Evolutionary conservation across 2,888 invertebrate species (phyloP), one percentile per base, ranked within the genome.

Genomic region (Tryphoninae sp.): DNA sequence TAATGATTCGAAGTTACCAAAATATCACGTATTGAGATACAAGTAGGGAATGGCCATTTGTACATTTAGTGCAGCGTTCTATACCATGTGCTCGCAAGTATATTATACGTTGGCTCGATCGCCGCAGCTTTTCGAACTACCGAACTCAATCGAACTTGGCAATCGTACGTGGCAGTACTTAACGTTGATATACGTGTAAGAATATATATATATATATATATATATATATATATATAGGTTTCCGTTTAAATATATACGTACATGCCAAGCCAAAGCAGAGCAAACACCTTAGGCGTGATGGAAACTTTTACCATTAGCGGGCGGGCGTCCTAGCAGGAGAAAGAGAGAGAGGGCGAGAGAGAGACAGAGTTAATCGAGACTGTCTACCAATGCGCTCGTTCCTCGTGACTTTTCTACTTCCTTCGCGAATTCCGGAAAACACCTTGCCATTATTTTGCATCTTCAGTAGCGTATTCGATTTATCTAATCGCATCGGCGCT

Each of bases 81-180:
- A 33, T 33, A 33, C 6, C 6, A 33, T 33, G 33, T 33, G 33
- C 33, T 33, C 33, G 33, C 33, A 33, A 16, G n/a, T 51, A n/a
- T 58, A 59, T 72, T 65, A 73, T 67, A 67, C 59, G 40, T 40
- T 16, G 67, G 40, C 51, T 51, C 72, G 42, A 72, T 78, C 61
- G 67, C 33, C 42, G 13, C 42, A 40, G 72, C 51, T 67, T 73
- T 77, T 67, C 40, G 59, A 19, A 55, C 71, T 19, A 65, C 58
- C 59, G 67, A 84, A 84, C 83, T 81, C 83, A 84, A 84, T 84
- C 73, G 83, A 83, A 84, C 81, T 84, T 83, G 80, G 76, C 78
- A 76, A 84, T 83, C 80, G 80, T 40, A 77, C 55, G 77, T 59
- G 67, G 40, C 68, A n/a, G 23, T 67, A 67, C 65, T 67, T 19